Percentiles rank a stretch among this genome's conserved stretches.
Conservation (phyloP, 2,797 vertebrate genomes). For the Coilia nasus region DNA sequence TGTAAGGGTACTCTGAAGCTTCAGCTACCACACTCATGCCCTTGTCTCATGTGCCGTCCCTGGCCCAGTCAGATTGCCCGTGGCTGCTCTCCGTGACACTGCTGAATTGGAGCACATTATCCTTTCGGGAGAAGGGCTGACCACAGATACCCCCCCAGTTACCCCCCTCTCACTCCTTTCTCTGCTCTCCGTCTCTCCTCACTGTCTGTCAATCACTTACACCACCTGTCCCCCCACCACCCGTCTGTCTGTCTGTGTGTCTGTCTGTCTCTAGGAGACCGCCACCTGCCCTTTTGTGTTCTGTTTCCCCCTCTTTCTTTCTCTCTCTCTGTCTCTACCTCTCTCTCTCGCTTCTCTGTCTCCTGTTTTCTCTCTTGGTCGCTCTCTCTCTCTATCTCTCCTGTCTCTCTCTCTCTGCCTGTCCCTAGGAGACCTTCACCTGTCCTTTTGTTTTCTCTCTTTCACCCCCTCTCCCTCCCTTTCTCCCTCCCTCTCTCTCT, state of each 20-base stretch:
- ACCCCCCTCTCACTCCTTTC: neutral
- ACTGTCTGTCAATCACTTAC: neutral
- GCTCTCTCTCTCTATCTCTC: no score
- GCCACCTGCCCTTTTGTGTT: no score
- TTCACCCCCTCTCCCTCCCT: neutral
- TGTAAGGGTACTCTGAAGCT: neutral
- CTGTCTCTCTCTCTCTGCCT: no score
- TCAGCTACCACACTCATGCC: conserved; percentile 45
- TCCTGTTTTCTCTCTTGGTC: no score
- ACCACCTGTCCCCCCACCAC: neutral
- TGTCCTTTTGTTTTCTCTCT: conserved; percentile 26
- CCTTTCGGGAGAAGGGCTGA: conserved; percentile 73
- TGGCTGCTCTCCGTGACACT: conserved; percentile 37
- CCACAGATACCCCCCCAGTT: neutral
- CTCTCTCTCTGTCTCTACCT: no score
- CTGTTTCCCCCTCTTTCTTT: no score
- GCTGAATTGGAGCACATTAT: conserved; percentile 50
- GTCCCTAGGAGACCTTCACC: no score
- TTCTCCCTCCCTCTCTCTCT: neutral
- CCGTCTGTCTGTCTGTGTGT: no score
- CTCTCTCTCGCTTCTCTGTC: no score
- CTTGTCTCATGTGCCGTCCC: neutral
- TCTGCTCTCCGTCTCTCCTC: neutral
- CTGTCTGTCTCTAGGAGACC: no score
- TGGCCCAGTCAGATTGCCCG: conserved; percentile 51